Evolutionary conservation across 2,113 vertebrate species (phyloP), one percentile per base, ranked within the genome.

Genomic region (Melanotaenia duboulayi): DNA sequence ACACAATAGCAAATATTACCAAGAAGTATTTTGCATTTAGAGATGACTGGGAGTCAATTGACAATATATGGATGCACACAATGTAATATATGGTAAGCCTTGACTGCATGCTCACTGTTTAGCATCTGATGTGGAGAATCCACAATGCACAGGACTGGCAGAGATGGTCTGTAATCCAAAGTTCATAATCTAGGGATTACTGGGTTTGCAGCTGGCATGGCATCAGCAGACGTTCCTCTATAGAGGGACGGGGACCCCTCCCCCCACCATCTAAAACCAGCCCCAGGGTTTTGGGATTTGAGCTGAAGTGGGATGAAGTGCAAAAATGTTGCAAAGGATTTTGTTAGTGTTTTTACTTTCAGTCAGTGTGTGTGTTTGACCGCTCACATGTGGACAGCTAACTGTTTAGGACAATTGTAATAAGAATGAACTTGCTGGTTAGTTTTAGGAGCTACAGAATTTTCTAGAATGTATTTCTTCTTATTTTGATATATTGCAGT

Each of bases 161-260:
- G 89, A 85, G 80, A 90, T 73, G 77, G 82, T 86, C 86, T 83
- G 74, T 92, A 91, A 94, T 93, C 93, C 90, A 87, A 81, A 90
- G 82, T 90, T 91, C 25, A 89, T 93, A 94, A 94, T 94, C 93
- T 87, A 83, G 82, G 87, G 92, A 93, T 92, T 93, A 93, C 86
- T 89, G 89, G 78, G 89, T 91, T 90, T 92, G 88, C 93, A 93
- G 58, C 88, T 94, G 91, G 91, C 87, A 79, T 66, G 55, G 82
- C 80, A 85, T 85, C 78, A 82, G 83, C 82, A 71, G 74, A 70
- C 75, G 13, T 72, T 80, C 78, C 83, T 89, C 74, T 76, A 67
- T 46, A 54, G 56, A 42, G 76, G 16, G 60, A 28, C 51, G 71
- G 76, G 22, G 58, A 69, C 84, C 88, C 90, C 81, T 86, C 90